Base-by-base conservation (phyloP, 2,888 invertebrate species). In the Cerceris rybyensis region DNA sequence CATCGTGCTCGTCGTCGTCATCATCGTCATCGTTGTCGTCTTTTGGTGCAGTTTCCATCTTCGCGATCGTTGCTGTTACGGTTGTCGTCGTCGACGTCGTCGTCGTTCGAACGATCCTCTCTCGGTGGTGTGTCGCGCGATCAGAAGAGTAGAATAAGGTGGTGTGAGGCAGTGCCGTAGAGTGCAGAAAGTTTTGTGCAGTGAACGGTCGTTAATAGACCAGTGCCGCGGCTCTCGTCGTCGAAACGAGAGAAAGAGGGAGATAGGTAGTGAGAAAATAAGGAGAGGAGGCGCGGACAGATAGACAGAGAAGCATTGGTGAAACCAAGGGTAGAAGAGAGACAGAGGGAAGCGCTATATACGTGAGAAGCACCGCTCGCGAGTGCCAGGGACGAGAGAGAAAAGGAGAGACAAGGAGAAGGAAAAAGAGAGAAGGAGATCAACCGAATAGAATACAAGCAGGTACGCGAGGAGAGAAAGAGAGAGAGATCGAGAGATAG, bases 181-280 rank as follows among this genome's bases (percentile, higher is more conserved):
- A 79, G 81, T 79, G 84, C 83, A 78, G 85, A 82, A 83, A 88
- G 83, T 88, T 88, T 86, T 84, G 88, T 88, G 89, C 86, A 87
- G 88, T 88, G 89, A 87, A 87, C 85, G 88, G 82, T 86, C 78
- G 84, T 88, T 87, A 82, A 87, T 87, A 87, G 86, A 86, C 82
- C 82, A 88, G 88, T 87, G 87, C 78, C 77, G 75, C 81, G 79
- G 70, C 76, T 83, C 69, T 28, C 73, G 70, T 60, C 71, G 75
- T 66, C 69, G 68, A 67, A 78, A 60, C 46, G 54, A 60, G 63
- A 54, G 54, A 70, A 70, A 71, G 70, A 70, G 65, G 71, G 65
- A 79, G 63, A 49, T 60, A 78, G 71, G 58, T 39, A 66, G 54
- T 14, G 13, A 6, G 14, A 52, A 41, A 50, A 13, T 17, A 17